Evolutionary conservation across 2,113 vertebrate species (phyloP).

Genomic region (Catharus minimus): DNA sequence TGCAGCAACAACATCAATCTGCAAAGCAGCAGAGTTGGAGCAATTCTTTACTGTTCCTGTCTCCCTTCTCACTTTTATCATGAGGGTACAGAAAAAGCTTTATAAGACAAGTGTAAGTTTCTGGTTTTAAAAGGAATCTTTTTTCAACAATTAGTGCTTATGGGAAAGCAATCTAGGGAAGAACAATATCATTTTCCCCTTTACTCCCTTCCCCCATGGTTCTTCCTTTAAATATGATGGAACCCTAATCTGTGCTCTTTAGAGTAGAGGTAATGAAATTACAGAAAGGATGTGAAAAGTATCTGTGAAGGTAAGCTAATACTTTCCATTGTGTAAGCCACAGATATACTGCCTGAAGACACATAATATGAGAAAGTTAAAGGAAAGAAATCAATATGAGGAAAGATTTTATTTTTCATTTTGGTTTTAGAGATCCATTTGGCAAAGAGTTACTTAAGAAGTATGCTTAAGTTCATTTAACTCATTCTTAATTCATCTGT

Average conservation of each 20-base stretch:
- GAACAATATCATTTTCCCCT: background rate
- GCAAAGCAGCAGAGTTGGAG: background rate
- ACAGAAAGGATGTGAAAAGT: constrained; percentile 69
- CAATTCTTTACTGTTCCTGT: background rate
- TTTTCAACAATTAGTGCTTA: background rate
- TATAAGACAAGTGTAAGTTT: background rate
- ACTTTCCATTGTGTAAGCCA: constrained; percentile 62
- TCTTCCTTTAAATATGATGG: constrained; percentile 52
- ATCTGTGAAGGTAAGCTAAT: constrained; percentile 63
- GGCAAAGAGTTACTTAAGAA: constrained; percentile 40
- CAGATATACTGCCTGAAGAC: constrained; percentile 54
- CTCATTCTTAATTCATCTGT: background rate
- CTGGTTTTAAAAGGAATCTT: background rate
- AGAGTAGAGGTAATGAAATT: constrained; percentile 65
- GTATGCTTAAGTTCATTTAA: background rate
- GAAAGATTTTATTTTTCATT: constrained; percentile 62
- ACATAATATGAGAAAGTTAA: constrained; percentile 63
- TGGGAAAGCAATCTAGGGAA: background rate
- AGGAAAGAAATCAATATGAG: constrained; percentile 42
- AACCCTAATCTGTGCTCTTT: constrained; percentile 56
- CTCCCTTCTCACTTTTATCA: background rate
- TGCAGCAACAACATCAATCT: background rate
- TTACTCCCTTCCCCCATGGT: constrained; percentile 2
- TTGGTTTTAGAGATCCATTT: constrained; percentile 30
- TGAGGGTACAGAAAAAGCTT: background rate